Percentiles rank a stretch among this genome's conserved stretches.
Evolutionary conservation across 2,113 vertebrate species (phyloP).

Genomic region (Centropristis striata): DNA sequence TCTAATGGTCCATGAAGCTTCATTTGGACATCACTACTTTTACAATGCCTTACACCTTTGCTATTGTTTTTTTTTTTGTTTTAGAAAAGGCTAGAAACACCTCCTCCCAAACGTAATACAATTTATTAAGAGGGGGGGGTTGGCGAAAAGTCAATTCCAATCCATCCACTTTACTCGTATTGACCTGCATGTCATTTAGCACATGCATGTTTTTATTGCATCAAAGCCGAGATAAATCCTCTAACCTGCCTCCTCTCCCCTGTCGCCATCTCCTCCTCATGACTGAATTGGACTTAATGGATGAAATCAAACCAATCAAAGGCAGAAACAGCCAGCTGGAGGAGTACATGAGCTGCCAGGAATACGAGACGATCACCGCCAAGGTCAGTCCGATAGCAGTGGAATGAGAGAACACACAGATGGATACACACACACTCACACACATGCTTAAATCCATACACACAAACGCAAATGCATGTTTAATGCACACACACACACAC

Average conservation of each 20-base stretch:
- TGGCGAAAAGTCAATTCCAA: conserved; percentile 18
- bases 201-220: conserved; percentile 29
- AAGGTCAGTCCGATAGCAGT: conserved; percentile 57
- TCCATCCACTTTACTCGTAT: conserved; percentile 26
- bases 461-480: not conserved
- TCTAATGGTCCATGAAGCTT: too few species aligned
- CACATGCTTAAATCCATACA: conserved; percentile 19
- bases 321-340: conserved; percentile 38
- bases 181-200: conserved; percentile 32
- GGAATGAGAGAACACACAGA: conserved; percentile 21
- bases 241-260: conserved; percentile 8
- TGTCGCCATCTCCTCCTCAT: conserved; percentile 7
- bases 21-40: too few species aligned
- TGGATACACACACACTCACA: conserved; percentile 2
- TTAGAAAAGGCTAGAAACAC: not conserved
- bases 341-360: conserved; percentile 24
- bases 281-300: conserved; percentile 59
- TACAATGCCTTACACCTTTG: not conserved
- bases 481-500: not conserved
- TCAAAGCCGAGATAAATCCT: conserved; percentile 29
- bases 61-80: not conserved
- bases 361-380: conserved; percentile 54
- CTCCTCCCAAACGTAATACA: too few species aligned
- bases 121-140: not conserved
- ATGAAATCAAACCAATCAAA: conserved; percentile 70